phyloP scores from a whole-genome alignment of 1,140 invertebrate species.

The Caenorhabditis briggsae region DNA sequence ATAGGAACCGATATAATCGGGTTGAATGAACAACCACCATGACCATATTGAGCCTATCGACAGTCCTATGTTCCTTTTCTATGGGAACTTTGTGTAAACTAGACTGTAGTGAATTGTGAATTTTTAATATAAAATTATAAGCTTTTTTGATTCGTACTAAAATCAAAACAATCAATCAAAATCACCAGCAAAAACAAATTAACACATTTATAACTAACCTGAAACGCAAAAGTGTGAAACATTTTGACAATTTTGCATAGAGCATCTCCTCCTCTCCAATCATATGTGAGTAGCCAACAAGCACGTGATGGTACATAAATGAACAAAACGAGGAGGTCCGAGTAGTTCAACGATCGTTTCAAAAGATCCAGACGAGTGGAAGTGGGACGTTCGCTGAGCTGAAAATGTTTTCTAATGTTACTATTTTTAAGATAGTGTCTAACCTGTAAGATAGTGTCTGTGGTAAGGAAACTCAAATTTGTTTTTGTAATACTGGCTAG shows the following conservation, averaged over 20 bases:
- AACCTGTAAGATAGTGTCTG: too few relatives aligned
- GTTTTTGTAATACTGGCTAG: too few relatives aligned
- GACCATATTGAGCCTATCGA: too few relatives aligned
- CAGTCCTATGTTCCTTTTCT: too few relatives aligned
- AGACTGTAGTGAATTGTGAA: too few relatives aligned
- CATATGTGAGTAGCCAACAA: conserved; percentile 70
- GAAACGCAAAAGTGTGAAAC: conserved; percentile 75
- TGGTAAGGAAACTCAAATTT: too few relatives aligned
- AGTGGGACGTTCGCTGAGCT: conserved; percentile 73
- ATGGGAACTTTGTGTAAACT: too few relatives aligned
- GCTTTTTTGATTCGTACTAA: too few relatives aligned
- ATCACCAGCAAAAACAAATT: background rate
- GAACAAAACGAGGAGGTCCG: conserved; percentile 75
- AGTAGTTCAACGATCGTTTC: conserved; percentile 76
- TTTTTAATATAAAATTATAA: too few relatives aligned
- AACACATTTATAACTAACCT: conserved; percentile 62
- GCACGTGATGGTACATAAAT: conserved; percentile 76
- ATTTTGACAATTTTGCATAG: conserved; percentile 76
- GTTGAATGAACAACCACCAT: too few relatives aligned
- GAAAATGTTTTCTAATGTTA: conserved; percentile 57
- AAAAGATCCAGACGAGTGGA: conserved; percentile 75
- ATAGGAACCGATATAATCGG: too few relatives aligned
- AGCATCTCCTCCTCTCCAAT: conserved; percentile 76
- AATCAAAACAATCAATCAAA: too few relatives aligned
- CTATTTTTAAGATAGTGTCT: background rate